Conservation (phyloP, 2,797 vertebrate genomes). For the Tragelaphus oryx region DNA sequence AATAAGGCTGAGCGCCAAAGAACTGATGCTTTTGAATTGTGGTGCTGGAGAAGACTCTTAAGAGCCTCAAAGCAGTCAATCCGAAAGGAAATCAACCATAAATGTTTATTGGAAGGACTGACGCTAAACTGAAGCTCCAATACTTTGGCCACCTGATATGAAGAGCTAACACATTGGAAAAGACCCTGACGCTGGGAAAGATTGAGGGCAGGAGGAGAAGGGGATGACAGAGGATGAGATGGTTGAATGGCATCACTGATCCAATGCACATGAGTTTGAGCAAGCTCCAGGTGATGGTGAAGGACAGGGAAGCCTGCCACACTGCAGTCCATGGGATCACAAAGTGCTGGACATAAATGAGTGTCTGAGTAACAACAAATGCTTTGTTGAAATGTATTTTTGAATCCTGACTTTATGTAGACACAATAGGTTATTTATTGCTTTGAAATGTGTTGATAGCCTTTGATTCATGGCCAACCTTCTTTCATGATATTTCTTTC, state of each 20-base stretch:
- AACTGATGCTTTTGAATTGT: background rate
- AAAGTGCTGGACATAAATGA: background rate
- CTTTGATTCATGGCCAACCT: background rate
- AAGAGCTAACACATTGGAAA: background rate
- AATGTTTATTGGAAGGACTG: background rate
- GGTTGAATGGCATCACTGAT: background rate
- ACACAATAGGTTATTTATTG: conserved; percentile 7
- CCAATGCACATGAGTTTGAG: background rate
- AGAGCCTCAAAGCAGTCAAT: background rate
- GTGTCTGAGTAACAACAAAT: background rate
- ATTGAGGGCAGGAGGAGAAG: background rate
- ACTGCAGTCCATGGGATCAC: background rate
- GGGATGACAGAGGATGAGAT: background rate
- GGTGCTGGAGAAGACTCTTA: background rate
- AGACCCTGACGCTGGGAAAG: background rate
- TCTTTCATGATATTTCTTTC: background rate
- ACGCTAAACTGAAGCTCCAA: background rate
- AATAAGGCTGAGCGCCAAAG: background rate
- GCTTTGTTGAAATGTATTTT: conserved; percentile 41
- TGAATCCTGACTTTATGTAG: background rate
- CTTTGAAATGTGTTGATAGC: background rate
- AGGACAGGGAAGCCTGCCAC: background rate
- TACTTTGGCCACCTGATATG: background rate
- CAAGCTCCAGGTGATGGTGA: background rate
- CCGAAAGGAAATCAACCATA: background rate